Percentiles rank a stretch among this genome's conserved stretches.
These are phyloP conservation scores for Nanorana parkeri DNA, from an alignment of 2,113 vertebrate species.

Conservation along the genomic window DNA sequence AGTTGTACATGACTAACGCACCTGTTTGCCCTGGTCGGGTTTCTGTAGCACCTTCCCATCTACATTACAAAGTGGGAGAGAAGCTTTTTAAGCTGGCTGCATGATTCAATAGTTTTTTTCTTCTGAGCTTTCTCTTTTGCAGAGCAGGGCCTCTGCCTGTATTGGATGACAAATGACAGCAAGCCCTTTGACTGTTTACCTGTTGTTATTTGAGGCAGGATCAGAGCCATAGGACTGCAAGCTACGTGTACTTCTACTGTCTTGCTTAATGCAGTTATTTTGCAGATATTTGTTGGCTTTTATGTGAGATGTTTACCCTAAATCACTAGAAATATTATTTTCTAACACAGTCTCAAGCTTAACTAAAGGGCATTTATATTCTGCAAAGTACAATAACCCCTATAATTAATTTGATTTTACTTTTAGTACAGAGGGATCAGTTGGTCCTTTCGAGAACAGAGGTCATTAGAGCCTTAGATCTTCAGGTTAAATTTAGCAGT, in stretches of 20 bases:
- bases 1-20: too few relatives aligned
- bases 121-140: slow-evolving; percentile 16
- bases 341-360: too few relatives aligned
- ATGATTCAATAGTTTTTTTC: slow-evolving; percentile 34
- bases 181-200: slow-evolving; percentile 28
- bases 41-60: not conserved
- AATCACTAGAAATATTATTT: too few relatives aligned
- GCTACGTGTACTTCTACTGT: not conserved
- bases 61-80: slow-evolving; percentile 2
- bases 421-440: too few relatives aligned
- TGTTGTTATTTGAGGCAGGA: slow-evolving; percentile 21
- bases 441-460: too few relatives aligned
- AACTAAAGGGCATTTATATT: too few relatives aligned
- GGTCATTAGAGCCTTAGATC: too few relatives aligned
- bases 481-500: too few relatives aligned
- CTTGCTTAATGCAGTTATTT: not conserved
- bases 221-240: slow-evolving; percentile 26
- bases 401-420: too few relatives aligned
- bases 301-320: too few relatives aligned
- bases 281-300: not conserved
- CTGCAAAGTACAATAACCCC: too few relatives aligned
- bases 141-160: slow-evolving; percentile 18
- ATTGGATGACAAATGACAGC: slow-evolving; percentile 46
- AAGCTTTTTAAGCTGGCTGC: slow-evolving; percentile 19
- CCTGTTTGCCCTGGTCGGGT: too few relatives aligned